Percentiles rank a stretch among this genome's conserved stretches.
phyloP scores from a whole-genome alignment of 2,113 vertebrate species.

The Rana temporaria region DNA sequence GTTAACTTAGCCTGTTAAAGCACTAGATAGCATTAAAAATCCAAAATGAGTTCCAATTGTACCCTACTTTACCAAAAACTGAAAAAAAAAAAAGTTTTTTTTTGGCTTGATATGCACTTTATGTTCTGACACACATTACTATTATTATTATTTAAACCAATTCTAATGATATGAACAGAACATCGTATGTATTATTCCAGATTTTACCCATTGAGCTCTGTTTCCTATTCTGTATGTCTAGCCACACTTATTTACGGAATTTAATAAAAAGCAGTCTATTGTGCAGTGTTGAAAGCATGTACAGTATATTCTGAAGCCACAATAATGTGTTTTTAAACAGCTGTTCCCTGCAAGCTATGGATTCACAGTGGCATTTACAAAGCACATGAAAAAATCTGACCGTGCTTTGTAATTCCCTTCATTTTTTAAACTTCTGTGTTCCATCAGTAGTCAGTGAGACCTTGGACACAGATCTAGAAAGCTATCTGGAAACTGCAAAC shows the following conservation, averaged over 20 bases:
- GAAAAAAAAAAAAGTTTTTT: too few species aligned
- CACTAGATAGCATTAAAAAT: too few species aligned
- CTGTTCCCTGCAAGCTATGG: slow-evolving; percentile 22
- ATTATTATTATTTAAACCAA: too few species aligned
- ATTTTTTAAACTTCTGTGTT: slow-evolving; percentile 37
- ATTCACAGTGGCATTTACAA: slow-evolving; percentile 37
- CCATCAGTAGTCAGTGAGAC: slow-evolving; percentile 31
- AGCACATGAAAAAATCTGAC: slow-evolving; percentile 35
- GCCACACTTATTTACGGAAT: not conserved
- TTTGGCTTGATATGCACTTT: too few species aligned
- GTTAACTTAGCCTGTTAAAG: too few species aligned
- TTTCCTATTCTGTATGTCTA: not conserved
- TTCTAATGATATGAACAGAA: too few species aligned
- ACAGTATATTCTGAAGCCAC: not conserved
- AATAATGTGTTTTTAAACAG: slow-evolving; percentile 30
- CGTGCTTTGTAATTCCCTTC: slow-evolving; percentile 17
- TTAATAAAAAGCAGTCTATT: not conserved
- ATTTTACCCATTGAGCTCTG: too few species aligned
- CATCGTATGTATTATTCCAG: too few species aligned
- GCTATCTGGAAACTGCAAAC: slow-evolving; percentile 34
- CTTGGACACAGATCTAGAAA: slow-evolving; percentile 41
- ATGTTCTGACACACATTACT: too few species aligned
- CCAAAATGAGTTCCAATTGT: too few species aligned
- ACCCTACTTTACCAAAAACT: too few species aligned
- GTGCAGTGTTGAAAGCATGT: not conserved